phyloP scores from a whole-genome alignment of 2,888 invertebrate species.

The Drosophila stalkeri region DNA sequence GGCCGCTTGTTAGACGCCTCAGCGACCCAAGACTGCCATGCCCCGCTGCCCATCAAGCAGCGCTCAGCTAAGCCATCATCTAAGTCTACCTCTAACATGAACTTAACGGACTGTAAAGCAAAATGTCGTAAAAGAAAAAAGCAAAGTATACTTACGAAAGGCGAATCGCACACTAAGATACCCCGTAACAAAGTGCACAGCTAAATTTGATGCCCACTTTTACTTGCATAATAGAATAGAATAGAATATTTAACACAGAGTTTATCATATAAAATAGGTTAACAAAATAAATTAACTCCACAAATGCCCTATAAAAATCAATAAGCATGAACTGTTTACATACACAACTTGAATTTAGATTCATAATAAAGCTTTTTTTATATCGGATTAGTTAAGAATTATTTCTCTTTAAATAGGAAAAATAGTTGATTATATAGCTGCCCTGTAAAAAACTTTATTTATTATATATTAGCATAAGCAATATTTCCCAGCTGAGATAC shows the following conservation, averaged over 20 bases:
- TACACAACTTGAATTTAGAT: too few species aligned
- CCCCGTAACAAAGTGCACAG: background rate
- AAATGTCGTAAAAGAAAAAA: conserved; percentile 29
- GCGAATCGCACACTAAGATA: background rate
- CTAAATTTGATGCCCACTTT: background rate
- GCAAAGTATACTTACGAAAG: background rate
- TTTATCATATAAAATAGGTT: background rate
- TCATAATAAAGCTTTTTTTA: too few species aligned
- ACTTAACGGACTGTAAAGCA: conserved; percentile 42
- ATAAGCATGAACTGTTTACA: background rate
- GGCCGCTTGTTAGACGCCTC: conserved; percentile 53
- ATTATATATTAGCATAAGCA: background rate
- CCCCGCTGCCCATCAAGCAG: conserved; percentile 30
- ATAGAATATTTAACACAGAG: background rate
- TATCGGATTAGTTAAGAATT: background rate
- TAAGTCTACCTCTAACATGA: background rate
- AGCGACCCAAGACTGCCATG: conserved; percentile 43
- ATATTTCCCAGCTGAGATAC: background rate
- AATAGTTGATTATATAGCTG: background rate
- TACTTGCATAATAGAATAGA: background rate
- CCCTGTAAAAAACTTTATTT: background rate
- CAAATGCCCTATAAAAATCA: background rate
- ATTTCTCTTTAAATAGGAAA: background rate
- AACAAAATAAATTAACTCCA: too few species aligned
- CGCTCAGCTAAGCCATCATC: conserved; percentile 9